A percentile compares a stretch with the other conserved stretches of the same genome.
These are phyloP conservation scores for Haplochromis burtoni DNA, from an alignment of 2,113 vertebrate genomes.

Conservation along the genomic window DNA sequence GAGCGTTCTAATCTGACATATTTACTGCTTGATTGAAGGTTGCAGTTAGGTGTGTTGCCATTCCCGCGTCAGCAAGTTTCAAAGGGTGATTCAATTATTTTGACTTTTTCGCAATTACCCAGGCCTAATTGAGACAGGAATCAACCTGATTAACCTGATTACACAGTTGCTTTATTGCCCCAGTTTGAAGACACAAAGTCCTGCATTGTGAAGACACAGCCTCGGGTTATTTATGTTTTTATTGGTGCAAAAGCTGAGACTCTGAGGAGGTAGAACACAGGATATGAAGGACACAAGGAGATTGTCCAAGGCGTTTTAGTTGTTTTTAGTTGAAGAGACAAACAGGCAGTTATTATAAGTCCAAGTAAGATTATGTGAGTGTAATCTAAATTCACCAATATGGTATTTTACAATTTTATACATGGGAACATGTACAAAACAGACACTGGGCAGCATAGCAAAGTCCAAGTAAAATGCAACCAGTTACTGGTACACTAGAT, in stretches of 20 bases:
- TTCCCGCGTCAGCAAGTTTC: slow-evolving; percentile 19
- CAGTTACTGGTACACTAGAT: background rate
- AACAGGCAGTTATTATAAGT: background rate
- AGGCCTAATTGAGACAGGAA: slow-evolving; percentile 18
- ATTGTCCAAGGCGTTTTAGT: background rate
- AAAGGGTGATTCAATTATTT: background rate
- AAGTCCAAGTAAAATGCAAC: background rate
- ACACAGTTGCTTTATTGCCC: background rate
- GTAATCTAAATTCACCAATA: background rate
- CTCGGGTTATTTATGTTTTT: background rate
- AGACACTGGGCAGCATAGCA: background rate
- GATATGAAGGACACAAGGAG: background rate
- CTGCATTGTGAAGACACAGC: background rate
- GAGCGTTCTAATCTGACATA: slow-evolving; percentile 44
- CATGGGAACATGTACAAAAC: background rate
- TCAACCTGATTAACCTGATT: slow-evolving; percentile 14
- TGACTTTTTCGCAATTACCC: background rate
- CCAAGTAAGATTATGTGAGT: background rate
- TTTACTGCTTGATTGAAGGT: slow-evolving; percentile 55
- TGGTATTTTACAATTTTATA: background rate
- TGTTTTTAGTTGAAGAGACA: background rate
- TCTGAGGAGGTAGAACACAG: background rate
- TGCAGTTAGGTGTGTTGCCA: background rate
- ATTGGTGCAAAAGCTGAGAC: background rate
- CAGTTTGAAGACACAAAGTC: background rate